These are phyloP conservation scores for Campoplex nolae DNA, from an alignment of 2,888 invertebrate genomes.

Conservation along the genomic window DNA sequence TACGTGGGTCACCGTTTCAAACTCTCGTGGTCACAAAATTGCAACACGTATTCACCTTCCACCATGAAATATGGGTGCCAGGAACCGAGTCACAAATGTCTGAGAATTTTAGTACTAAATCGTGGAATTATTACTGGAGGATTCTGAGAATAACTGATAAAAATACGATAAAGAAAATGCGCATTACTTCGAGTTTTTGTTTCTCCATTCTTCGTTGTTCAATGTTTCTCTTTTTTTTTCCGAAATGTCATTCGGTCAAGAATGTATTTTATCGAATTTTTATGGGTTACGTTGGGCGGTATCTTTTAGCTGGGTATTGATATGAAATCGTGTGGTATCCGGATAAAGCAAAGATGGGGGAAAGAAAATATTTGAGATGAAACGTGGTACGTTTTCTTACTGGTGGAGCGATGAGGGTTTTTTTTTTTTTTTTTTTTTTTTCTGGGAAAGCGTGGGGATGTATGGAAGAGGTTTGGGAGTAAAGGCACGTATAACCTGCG, in stretches of 20 bases:
- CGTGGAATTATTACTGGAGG: conserved; percentile 24
- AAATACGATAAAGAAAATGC: neutral
- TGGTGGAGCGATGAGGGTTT: conserved; percentile 56
- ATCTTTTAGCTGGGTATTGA: conserved; percentile 8
- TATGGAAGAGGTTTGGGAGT: conserved; percentile 45
- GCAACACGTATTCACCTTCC: conserved; percentile 37
- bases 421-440: conserved; percentile 38
- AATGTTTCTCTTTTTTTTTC: neutral
- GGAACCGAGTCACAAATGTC: conserved; percentile 26
- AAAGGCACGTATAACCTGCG: conserved; percentile 63
- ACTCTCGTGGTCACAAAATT: conserved; percentile 28
- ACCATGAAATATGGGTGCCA: neutral
- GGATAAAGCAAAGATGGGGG: conserved; percentile 11
- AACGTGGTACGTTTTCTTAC: conserved; percentile 35
- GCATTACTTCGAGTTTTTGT: neutral
- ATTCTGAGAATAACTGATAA: neutral
- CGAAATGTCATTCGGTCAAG: neutral
- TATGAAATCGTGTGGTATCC: conserved; percentile 65
- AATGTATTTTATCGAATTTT: neutral
- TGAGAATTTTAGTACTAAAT: conserved; percentile 14
- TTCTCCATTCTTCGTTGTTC: neutral
- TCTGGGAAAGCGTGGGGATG: conserved; percentile 36
- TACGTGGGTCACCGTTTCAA: neutral
- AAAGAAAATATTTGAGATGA: conserved; percentile 44
- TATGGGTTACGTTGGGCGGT: conserved; percentile 2